These are phyloP conservation scores for Sebastes vulpes DNA, from an alignment of 2,797 vertebrate species.

Conservation along the genomic window DNA sequence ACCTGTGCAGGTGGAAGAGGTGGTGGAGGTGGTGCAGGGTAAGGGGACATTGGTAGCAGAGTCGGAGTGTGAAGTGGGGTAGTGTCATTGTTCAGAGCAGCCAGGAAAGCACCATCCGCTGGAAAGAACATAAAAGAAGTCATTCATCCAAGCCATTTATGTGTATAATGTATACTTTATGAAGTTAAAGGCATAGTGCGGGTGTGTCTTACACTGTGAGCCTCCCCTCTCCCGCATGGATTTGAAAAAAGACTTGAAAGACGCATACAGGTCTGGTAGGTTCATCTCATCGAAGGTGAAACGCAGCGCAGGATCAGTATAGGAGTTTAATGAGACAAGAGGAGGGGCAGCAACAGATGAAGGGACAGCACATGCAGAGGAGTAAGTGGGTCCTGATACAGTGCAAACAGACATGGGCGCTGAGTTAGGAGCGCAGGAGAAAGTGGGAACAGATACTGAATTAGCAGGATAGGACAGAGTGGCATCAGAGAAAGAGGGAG, in stretches of 20 bases:
- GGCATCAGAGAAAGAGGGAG: slow-evolving; percentile 38
- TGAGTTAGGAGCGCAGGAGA: slow-evolving; percentile 26
- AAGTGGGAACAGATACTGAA: slow-evolving; percentile 29
- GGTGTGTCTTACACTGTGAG: slow-evolving; percentile 81
- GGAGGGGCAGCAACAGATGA: slow-evolving; percentile 5
- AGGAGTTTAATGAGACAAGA: slow-evolving; percentile 29
- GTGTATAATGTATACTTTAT: not conserved
- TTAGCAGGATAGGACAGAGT: slow-evolving; percentile 39
- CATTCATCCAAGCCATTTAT: not conserved
- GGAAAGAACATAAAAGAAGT: slow-evolving; percentile 22
- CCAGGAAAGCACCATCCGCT: slow-evolving; percentile 77
- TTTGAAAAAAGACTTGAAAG: slow-evolving; percentile 95
- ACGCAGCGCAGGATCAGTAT: slow-evolving; percentile 73
- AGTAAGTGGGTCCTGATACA: slow-evolving; percentile 15
- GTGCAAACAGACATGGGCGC: slow-evolving; percentile 22
- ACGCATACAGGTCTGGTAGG: slow-evolving; percentile 94
- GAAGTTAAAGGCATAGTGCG: not conserved
- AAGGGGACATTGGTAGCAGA: slow-evolving; percentile 82
- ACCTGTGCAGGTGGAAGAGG: not conserved
- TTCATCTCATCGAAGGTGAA: slow-evolving; percentile 96
- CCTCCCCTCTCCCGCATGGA: slow-evolving; percentile 94
- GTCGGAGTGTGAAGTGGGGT: slow-evolving; percentile 87
- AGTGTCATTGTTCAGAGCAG: slow-evolving; percentile 68
- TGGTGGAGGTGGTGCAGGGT: slow-evolving; percentile 15
- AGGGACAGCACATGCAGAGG: not conserved